phyloP scores from a whole-genome alignment of 2,888 invertebrate species.

The Steinernema hermaphroditum region DNA sequence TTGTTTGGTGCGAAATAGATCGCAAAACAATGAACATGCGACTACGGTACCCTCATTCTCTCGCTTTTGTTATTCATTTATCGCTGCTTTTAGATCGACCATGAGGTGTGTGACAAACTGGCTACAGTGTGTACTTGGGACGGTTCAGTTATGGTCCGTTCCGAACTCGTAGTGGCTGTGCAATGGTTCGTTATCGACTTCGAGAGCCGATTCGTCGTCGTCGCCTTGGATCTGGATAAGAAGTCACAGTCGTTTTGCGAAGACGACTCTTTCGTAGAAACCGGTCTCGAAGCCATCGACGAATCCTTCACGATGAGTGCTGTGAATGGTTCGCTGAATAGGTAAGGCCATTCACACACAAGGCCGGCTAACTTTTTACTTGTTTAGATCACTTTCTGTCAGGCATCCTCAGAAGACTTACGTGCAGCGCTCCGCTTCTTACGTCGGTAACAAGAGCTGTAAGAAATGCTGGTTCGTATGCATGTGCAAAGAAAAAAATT shows the following conservation, averaged over 20 bases:
- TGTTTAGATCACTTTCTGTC: conserved; percentile 17
- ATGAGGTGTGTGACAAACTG: conserved; percentile 85
- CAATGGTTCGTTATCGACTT: conserved; percentile 78
- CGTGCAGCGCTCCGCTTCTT: conserved; percentile 11
- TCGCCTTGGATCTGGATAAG: conserved; percentile 46
- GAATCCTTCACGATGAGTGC: background rate
- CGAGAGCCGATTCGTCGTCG: conserved; percentile 78
- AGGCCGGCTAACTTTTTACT: too few relatives aligned
- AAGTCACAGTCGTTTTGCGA: conserved; percentile 28
- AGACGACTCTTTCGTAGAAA: conserved; percentile 18
- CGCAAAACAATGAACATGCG: conserved; percentile 64
- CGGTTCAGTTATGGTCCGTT: conserved; percentile 84
- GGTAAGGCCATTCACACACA: conserved; percentile 1
- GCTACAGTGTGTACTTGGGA: conserved; percentile 79
- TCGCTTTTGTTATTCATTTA: too few relatives aligned
- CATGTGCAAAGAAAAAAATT: conserved; percentile 14
- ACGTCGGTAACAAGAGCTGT: conserved; percentile 11
- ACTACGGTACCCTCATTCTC: conserved; percentile 43
- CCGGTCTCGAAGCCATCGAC: conserved; percentile 31
- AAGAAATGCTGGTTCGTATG: conserved; percentile 22
- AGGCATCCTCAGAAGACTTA: background rate
- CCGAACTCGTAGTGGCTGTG: conserved; percentile 68
- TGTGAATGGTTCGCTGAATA: background rate
- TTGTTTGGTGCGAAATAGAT: conserved; percentile 61
- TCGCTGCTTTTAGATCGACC: conserved; percentile 69